Percentiles rank a stretch among this genome's conserved stretches.
Conservation (phyloP, 2,888 invertebrate species). For the Drosophila monieri region DNA sequence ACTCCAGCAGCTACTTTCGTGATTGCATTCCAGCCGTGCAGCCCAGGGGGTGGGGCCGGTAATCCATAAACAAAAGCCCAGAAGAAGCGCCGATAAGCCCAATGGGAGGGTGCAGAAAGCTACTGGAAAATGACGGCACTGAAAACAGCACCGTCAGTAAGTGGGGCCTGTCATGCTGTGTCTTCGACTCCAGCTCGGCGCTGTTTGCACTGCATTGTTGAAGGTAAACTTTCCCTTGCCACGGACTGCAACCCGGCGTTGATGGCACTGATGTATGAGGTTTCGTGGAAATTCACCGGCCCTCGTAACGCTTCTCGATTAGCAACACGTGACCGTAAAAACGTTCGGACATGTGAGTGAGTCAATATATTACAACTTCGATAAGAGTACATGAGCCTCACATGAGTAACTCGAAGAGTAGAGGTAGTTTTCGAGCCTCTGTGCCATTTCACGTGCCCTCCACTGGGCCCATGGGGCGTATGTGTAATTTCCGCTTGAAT, state of each 20-base stretch:
- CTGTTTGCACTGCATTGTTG: background rate
- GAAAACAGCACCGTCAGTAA: conserved; percentile 52
- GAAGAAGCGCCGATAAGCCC: conserved; percentile 8
- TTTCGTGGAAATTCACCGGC: conserved; percentile 63
- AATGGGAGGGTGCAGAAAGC: background rate
- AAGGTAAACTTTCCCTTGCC: conserved; percentile 3
- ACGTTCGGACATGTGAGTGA: conserved; percentile 13
- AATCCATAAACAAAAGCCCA: conserved; percentile 12
- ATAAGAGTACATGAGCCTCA: conserved; percentile 18
- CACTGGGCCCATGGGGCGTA: conserved; percentile 39
- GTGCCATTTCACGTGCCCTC: conserved; percentile 52
- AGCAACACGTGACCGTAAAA: conserved; percentile 65
- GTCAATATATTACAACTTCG: conserved; percentile 27
- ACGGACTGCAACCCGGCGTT: background rate
- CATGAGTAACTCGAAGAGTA: conserved; percentile 32
- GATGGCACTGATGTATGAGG: conserved; percentile 32
- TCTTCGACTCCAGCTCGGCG: background rate
- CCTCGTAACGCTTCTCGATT: conserved; percentile 64
- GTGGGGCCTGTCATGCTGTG: conserved; percentile 28
- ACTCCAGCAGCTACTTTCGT: conserved; percentile 22
- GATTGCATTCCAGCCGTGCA: conserved; percentile 19
- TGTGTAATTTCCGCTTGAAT: conserved; percentile 40
- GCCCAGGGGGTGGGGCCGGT: background rate
- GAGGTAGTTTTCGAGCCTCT: conserved; percentile 27
- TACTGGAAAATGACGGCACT: conserved; percentile 27